Conservation (phyloP, 2,113 vertebrate species). For the Poecilia latipinna region DNA sequence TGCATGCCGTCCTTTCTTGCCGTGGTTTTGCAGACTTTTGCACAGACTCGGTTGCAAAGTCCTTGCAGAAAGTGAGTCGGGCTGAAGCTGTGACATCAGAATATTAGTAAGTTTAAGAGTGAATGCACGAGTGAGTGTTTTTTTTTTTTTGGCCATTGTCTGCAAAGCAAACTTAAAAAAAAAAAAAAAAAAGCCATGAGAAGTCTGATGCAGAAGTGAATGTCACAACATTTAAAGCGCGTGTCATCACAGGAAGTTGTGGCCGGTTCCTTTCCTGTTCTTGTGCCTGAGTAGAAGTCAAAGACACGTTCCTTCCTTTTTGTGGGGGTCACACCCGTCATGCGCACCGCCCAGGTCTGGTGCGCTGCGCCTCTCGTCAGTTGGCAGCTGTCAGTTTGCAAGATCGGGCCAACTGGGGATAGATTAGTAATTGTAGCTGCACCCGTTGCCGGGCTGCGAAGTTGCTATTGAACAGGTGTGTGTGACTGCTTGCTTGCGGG, state of each 20-base stretch:
- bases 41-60: neutral
- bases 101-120: neutral
- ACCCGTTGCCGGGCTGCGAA: constrained; percentile 2
- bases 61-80: neutral
- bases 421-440: constrained; percentile 14
- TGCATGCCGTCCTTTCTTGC: neutral
- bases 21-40: constrained; percentile 8
- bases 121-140: neutral
- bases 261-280: constrained; percentile 76
- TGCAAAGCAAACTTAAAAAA: neutral
- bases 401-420: constrained; percentile 52
- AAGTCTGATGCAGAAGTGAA: neutral
- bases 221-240: constrained; percentile 14
- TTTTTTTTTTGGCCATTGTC: neutral
- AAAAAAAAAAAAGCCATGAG: neutral
- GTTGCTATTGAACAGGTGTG: constrained; percentile 3
- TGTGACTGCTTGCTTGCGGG: neutral
- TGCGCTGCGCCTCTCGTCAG: constrained; percentile 5
- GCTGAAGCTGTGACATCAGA: neutral
- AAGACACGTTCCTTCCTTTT: constrained; percentile 36
- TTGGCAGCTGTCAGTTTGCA: constrained; percentile 50
- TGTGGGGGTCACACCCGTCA: constrained; percentile 33
- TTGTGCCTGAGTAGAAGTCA: constrained; percentile 29
- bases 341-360: constrained; percentile 4
- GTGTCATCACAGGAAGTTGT: constrained; percentile 80